These are phyloP conservation scores for Latrodectus geometricus DNA, from an alignment of 1,140 invertebrate species.

Conservation along the genomic window DNA sequence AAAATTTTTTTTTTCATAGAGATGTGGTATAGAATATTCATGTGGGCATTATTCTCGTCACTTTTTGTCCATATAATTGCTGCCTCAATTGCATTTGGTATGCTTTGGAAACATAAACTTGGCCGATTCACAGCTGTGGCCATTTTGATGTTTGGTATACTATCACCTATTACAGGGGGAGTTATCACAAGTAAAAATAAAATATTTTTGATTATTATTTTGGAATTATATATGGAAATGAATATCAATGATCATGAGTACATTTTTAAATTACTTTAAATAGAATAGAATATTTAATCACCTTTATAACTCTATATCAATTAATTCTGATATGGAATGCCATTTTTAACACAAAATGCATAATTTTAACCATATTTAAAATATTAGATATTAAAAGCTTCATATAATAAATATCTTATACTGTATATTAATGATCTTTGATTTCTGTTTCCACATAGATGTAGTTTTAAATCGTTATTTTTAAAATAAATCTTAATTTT, in stretches of 20 bases:
- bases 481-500: no score
- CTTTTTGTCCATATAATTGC: slow-evolving; percentile 91
- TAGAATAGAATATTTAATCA: background rate
- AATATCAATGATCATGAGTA: background rate
- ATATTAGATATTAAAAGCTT: no score
- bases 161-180: slow-evolving; percentile 86
- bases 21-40: slow-evolving; percentile 96
- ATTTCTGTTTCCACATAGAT: no score
- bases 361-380: no score
- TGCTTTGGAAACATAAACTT: slow-evolving; percentile 90
- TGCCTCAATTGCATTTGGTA: slow-evolving; percentile 88
- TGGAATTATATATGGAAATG: background rate
- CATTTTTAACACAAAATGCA: no score
- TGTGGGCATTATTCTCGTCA: slow-evolving; percentile 94
- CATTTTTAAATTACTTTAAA: background rate
- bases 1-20: slow-evolving; percentile 73
- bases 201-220: background rate
- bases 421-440: no score
- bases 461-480: no score
- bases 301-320: no score
- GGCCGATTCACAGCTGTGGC: slow-evolving; percentile 88
- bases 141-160: slow-evolving; percentile 87
- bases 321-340: no score
- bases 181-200: slow-evolving; percentile 80
- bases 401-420: no score